Conservation (phyloP, 1,140 invertebrate genomes). For the Hydropsyche tenuis region DNA sequence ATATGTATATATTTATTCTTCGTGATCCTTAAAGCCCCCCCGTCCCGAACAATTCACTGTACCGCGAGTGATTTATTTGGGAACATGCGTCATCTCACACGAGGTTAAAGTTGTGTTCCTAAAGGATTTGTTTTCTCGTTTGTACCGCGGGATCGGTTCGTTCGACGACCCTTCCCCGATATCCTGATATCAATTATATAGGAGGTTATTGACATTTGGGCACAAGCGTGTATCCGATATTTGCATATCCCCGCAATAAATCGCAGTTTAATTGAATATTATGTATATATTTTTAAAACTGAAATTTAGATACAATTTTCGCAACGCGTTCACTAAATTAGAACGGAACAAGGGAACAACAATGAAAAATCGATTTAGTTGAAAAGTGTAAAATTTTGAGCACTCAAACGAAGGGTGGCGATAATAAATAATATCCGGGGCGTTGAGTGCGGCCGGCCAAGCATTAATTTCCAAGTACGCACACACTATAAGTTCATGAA, state of each 20-base stretch:
- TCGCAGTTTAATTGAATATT: too few relatives aligned
- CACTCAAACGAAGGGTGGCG: too few relatives aligned
- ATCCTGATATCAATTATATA: not conserved
- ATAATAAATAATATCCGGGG: not conserved
- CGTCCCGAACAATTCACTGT: conserved; percentile 27
- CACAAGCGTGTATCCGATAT: too few relatives aligned
- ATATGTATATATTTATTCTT: conserved; percentile 16
- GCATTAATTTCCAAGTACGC: conserved; percentile 7
- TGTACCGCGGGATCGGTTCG: not conserved
- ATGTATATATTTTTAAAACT: too few relatives aligned
- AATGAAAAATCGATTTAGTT: too few relatives aligned
- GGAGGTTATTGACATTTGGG: too few relatives aligned
- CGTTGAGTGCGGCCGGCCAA: too few relatives aligned
- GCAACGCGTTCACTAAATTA: too few relatives aligned
- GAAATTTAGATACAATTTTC: too few relatives aligned
- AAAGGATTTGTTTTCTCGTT: conserved; percentile 4
- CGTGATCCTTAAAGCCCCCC: conserved; percentile 7
- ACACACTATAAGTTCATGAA: not conserved
- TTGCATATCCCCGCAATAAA: too few relatives aligned
- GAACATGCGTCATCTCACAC: conserved; percentile 29
- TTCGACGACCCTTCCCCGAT: not conserved
- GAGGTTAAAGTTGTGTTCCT: not conserved
- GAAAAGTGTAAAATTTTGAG: too few relatives aligned
- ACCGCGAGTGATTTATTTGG: conserved; percentile 37
- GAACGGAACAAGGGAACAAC: too few relatives aligned